Evolutionary conservation across 2,113 vertebrate species (phyloP).

Genomic region (Thunnus maccoyii): DNA sequence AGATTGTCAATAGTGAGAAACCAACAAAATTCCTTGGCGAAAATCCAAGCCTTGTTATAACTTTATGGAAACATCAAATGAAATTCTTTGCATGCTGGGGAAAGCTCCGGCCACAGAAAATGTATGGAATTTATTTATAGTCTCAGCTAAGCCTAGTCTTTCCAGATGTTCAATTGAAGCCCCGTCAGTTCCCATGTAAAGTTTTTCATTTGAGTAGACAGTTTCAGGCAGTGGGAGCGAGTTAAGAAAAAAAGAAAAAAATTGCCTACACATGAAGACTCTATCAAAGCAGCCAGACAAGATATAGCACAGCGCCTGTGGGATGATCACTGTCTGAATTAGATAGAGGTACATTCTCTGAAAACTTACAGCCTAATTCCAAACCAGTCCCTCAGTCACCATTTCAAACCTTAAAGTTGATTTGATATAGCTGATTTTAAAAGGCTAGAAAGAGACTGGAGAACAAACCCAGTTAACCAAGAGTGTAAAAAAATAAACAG

Average conservation of each 20-base stretch:
- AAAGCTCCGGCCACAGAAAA: conserved; percentile 68
- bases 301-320: conserved; percentile 55
- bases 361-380: conserved; percentile 53
- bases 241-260: conserved; percentile 40
- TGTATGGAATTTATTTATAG: conserved; percentile 83
- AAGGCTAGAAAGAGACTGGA: conserved; percentile 30
- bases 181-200: conserved; percentile 59
- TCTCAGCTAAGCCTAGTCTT: conserved; percentile 44
- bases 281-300: conserved; percentile 57
- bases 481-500: conserved; percentile 55
- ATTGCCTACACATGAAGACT: conserved; percentile 69
- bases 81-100: conserved; percentile 58
- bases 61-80: conserved; percentile 73
- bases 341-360: conserved; percentile 51
- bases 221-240: conserved; percentile 55
- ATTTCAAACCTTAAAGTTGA: conserved; percentile 57
- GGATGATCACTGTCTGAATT: conserved; percentile 63
- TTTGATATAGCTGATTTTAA: conserved; percentile 57
- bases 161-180: conserved; percentile 74
- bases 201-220: conserved; percentile 68
- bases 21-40: conserved; percentile 36
- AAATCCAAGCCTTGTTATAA: conserved; percentile 62
- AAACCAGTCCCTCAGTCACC: conserved; percentile 29
- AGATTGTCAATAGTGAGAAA: conserved; percentile 31
- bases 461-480: conserved; percentile 54